Percentiles rank a stretch among this genome's conserved stretches.
Conservation (phyloP, 2,113 vertebrate genomes). For the Leptobrachium ailaonicum region DNA sequence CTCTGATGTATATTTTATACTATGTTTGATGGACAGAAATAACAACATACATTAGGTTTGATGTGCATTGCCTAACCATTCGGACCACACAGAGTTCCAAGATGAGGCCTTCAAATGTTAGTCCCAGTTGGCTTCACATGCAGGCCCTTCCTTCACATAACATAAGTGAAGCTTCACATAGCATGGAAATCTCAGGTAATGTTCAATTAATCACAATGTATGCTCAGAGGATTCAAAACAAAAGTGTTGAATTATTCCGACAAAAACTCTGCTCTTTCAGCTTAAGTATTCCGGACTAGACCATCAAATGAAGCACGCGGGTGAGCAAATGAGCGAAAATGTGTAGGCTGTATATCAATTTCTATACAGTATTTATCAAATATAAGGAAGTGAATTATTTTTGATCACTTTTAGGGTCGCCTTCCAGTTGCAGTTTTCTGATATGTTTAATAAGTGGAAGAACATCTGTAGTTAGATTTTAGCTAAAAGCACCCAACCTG, state of each 20-base stretch:
- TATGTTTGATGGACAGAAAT: conserved; percentile 19
- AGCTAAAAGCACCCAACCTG: too few relatives aligned
- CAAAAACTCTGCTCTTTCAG: too few relatives aligned
- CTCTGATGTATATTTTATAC: background rate
- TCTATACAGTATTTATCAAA: too few relatives aligned
- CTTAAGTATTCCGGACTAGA: too few relatives aligned
- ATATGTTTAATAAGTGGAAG: too few relatives aligned
- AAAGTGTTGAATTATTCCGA: background rate
- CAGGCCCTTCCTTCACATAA: conserved; percentile 15
- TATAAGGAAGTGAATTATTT: too few relatives aligned
- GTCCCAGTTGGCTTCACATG: conserved; percentile 25
- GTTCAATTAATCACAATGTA: background rate
- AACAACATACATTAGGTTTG: conserved; percentile 27
- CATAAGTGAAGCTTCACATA: background rate
- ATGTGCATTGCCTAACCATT: conserved; percentile 23
- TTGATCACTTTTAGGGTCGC: too few relatives aligned
- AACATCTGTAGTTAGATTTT: too few relatives aligned
- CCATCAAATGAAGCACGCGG: too few relatives aligned
- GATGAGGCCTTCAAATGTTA: background rate
- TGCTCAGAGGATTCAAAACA: background rate
- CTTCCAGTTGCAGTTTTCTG: too few relatives aligned
- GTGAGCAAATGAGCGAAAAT: too few relatives aligned
- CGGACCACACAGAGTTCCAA: conserved; percentile 13
- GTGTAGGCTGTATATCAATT: too few relatives aligned
- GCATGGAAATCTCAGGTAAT: background rate